These are phyloP conservation scores for Microctonus hyperodae DNA, from an alignment of 2,888 invertebrate genomes.

Conservation along the genomic window DNA sequence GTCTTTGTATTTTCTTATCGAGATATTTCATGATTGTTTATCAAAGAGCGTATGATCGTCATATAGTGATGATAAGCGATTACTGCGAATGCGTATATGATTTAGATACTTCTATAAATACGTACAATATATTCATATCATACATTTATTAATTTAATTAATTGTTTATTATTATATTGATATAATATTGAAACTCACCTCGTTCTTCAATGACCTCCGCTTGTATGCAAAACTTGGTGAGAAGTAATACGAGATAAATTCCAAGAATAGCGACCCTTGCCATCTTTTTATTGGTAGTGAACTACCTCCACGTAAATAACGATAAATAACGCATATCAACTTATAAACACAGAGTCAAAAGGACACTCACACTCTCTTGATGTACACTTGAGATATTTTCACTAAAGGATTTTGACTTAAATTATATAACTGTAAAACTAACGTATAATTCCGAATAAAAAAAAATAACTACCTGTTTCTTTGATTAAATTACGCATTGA, in stretches of 20 bases:
- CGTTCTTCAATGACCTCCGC: conserved; percentile 58
- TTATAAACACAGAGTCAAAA: conserved; percentile 7
- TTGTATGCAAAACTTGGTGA: conserved; percentile 40
- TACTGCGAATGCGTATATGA: background rate
- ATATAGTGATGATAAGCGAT: background rate
- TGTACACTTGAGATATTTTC: conserved; percentile 4
- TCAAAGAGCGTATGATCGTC: background rate
- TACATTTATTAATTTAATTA: background rate
- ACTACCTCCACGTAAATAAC: conserved; percentile 49
- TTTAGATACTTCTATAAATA: background rate
- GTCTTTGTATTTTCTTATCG: background rate
- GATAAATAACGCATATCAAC: conserved; percentile 52
- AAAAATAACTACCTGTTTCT: background rate
- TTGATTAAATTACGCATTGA: too few relatives aligned
- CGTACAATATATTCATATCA: background rate
- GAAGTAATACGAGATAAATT: conserved; percentile 41
- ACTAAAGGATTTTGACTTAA: background rate
- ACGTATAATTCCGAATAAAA: background rate
- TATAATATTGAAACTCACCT: conserved; percentile 45
- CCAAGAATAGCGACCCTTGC: conserved; percentile 43
- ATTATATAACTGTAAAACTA: too few relatives aligned
- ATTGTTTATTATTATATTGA: background rate
- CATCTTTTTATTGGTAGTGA: conserved; percentile 49
- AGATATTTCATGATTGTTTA: conserved; percentile 11
- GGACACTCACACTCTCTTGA: background rate